Evolutionary conservation across 2,888 invertebrate genomes (phyloP), one percentile per base, ranked within the genome.

Genomic region (Carpatolechia fugitivella): DNA sequence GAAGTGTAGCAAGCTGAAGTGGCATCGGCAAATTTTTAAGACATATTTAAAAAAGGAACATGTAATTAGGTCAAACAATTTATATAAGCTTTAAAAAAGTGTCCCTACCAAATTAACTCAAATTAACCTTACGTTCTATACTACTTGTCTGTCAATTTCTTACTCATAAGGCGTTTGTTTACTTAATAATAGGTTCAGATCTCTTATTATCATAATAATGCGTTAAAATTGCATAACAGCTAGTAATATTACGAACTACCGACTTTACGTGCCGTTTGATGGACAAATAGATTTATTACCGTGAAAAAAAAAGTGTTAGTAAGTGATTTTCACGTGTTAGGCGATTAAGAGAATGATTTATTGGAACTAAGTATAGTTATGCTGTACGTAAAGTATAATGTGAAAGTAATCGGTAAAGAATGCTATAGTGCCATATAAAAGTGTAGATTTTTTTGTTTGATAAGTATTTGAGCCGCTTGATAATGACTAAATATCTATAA

Each of bases 211-310:
- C 44, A 44, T 44, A 44, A 44, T 24, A 44, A 44, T 44, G 20
- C 20, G 20, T 20, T 4, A 4, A 18, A 11, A 41, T 41, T 44
- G 29, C 44, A 20, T 29, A 44, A 44, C 24, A 29, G 29, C 29
- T 29, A 13, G 7, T 44, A 29, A 44, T 44, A 20, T 24, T 29
- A 44, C 29, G 7, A 20, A 29, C 24, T 20, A 44, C 16, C 16
- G 16, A n/a, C 24, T n/a, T 44, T 29, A 44, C 44, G 44, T 44
- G 44, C 29, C 1, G 44, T 44, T 44, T 44, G 44, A 44, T 44
- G 20, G 44, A 44, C 48, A 48, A 48, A 48, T 33, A 10, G 31
- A 14, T 33, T 48, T 48, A 33, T 16, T 11, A 16, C 18, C 6
- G 14, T 18, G 30, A 33, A 33, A 48, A 14, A 46, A 6, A 10